phyloP scores from a whole-genome alignment of 2,888 invertebrate species.

The Drosophila melanosoma region DNA sequence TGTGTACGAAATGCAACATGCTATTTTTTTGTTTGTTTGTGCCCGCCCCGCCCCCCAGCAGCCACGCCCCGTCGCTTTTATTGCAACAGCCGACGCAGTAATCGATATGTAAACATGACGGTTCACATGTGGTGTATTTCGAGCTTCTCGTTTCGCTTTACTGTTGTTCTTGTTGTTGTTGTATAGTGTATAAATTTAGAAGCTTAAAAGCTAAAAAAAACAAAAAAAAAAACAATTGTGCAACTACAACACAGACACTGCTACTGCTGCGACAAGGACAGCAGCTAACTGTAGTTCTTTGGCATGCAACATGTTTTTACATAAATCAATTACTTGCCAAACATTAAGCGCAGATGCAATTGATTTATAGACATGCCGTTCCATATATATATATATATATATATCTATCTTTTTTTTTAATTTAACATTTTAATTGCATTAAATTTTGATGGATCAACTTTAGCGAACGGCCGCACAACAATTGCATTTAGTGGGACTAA shows the following conservation, averaged over 20 bases:
- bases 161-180: constrained; percentile 15
- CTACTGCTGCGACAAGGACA: constrained; percentile 30
- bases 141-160: constrained; percentile 2
- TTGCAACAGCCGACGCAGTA: constrained; percentile 59
- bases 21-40: constrained; percentile 49
- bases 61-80: constrained; percentile 57
- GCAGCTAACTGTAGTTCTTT: constrained; percentile 68
- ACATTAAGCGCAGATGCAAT: constrained; percentile 57
- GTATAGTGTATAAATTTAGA: constrained; percentile 72
- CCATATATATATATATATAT: background rate
- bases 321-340: constrained; percentile 80
- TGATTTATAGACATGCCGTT: constrained; percentile 51
- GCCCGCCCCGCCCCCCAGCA: constrained; percentile 20
- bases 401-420: background rate
- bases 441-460: constrained; percentile 14
- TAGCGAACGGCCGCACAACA: constrained; percentile 5
- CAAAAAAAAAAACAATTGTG: constrained; percentile 5
- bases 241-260: constrained; percentile 18
- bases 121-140: constrained; percentile 32
- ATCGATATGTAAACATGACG: constrained; percentile 78
- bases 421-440: constrained; percentile 47
- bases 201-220: constrained; percentile 51
- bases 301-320: constrained; percentile 79
- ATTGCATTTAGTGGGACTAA: constrained; percentile 18
- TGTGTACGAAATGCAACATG: constrained; percentile 68